Evolutionary conservation across 2,888 invertebrate species (phyloP).

Genomic region (Amphiduros pacificus): DNA sequence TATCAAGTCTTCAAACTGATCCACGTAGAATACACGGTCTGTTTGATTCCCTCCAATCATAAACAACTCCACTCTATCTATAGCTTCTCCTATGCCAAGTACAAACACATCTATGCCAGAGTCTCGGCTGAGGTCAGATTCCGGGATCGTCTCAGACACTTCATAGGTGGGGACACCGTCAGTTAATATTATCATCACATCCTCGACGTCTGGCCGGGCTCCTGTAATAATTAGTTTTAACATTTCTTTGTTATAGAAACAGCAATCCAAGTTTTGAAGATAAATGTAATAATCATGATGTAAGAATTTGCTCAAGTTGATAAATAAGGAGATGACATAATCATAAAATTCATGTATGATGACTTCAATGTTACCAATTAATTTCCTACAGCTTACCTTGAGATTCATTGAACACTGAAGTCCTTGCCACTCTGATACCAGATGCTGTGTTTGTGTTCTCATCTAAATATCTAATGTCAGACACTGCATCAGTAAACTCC

Average conservation of each 20-base stretch:
- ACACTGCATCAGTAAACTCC: background rate
- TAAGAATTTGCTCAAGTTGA: too few relatives aligned
- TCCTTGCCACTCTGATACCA: background rate
- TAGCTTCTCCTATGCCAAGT: background rate
- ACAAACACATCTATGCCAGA: background rate
- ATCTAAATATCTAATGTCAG: background rate
- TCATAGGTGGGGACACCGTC: conserved; percentile 5
- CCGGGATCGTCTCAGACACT: background rate
- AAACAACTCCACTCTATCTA: background rate
- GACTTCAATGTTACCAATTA: too few relatives aligned
- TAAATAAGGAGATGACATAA: too few relatives aligned
- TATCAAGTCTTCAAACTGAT: background rate
- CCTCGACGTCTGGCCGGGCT: background rate
- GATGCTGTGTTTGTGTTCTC: conserved; percentile 7
- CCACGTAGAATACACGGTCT: background rate
- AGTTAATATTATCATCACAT: conserved; percentile 5
- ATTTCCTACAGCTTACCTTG: conserved; percentile 3
- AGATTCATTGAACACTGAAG: background rate
- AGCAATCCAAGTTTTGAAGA: too few relatives aligned
- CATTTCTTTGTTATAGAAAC: too few relatives aligned
- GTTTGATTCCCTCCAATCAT: background rate
- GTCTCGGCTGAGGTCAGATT: background rate
- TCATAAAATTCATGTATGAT: too few relatives aligned
- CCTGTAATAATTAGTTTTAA: too few relatives aligned
- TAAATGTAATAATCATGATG: too few relatives aligned